Evolutionary conservation across 2,113 vertebrate species (phyloP), one percentile per base, ranked within the genome.

Genomic region (Columba janthina): DNA sequence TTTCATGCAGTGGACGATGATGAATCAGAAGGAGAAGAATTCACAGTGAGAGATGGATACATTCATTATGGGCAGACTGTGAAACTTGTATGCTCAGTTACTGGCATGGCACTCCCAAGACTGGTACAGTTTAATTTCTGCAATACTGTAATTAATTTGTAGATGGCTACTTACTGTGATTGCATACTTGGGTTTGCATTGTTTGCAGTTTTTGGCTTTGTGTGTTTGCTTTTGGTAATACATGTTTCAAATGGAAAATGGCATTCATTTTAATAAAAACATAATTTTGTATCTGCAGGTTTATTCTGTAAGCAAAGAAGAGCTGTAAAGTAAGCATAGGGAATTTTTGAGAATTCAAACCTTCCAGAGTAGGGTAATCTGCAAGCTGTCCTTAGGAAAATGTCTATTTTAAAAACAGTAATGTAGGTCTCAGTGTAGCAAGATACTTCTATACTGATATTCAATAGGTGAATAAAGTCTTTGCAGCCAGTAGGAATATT

Each of bases 21-120:
- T 97, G 99, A 99, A 97, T 99, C 99, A 3, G 99, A 99, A 97
- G 99, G 99, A 95, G 99, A 99, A 96, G 99, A 99, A 97, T 99
- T 99, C 98, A 99, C 99, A 78, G 99, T 99, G 92, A 98, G 99
- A 90, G 99, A 99, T 31, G 99, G 99, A 95, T 99, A 99, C 97
- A 99, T 99, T 97, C 99, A 99, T 97, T 99, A 99, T 38, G 99
- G 99, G 78, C 99, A 99, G 96, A 99, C 99, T 5, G 99, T 99
- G 93, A 99, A 99, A 96, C 99, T 99, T 62, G 99, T 99, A 16
- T 99, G 99, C 97, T 99, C 99, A 2, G 99, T 99, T 89, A 99
- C 99, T 38, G 99, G 99, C 98, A 99, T 99, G 99, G 99, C 99
- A 70, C 98, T 99, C 96, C 99, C 99, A 24, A 98, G 99, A 98